Evolutionary conservation across 2,113 vertebrate species (phyloP).

Genomic region (Mustelus asterias): DNA sequence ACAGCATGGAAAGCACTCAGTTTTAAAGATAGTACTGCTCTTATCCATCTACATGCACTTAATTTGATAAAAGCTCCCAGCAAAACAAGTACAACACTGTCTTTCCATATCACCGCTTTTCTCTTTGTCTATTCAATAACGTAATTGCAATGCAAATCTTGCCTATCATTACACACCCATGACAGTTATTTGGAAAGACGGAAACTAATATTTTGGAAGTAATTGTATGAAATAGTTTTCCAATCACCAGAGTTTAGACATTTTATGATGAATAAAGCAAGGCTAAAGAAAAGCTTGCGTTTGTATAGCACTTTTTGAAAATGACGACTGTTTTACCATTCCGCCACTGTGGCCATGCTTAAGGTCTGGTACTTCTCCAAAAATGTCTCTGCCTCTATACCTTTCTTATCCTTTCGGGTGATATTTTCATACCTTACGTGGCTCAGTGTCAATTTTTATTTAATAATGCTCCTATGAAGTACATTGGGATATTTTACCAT

Average conservation of each 20-base stretch:
- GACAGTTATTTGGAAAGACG: neutral
- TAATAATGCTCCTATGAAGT: neutral
- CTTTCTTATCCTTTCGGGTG: neutral
- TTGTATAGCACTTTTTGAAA: neutral
- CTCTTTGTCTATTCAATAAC: neutral
- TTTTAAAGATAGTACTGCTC: neutral
- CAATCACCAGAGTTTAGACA: neutral
- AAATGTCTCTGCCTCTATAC: neutral
- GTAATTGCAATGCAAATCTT: conserved; percentile 8
- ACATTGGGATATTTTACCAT: neutral
- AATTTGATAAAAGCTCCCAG: neutral
- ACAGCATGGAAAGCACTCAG: neutral
- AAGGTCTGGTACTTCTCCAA: neutral
- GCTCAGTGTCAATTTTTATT: neutral
- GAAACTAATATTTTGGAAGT: neutral
- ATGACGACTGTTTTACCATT: neutral
- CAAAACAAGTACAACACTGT: neutral
- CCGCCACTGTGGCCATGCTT: neutral
- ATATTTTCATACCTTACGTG: neutral
- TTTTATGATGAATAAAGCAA: neutral
- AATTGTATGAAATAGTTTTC: neutral
- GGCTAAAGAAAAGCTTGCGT: neutral
- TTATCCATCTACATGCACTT: neutral
- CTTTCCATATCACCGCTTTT: neutral
- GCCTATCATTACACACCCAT: neutral